Evolutionary conservation across 2,888 invertebrate genomes (phyloP).

Genomic region (Calliphora vomitoria): DNA sequence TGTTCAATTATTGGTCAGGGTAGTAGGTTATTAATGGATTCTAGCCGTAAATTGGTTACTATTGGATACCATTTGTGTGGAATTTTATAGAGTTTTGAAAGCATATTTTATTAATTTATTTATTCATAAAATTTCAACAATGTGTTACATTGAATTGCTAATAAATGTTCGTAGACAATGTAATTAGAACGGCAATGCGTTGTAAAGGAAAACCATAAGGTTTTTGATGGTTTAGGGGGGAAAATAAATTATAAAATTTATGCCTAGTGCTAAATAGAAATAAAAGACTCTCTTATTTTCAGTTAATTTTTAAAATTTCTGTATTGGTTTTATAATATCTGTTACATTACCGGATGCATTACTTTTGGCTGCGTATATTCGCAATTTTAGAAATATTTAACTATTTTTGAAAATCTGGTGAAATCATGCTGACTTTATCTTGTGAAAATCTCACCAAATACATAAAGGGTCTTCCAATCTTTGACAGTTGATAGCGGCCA

Average conservation of each 20-base stretch:
- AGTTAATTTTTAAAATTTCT: too few relatives aligned
- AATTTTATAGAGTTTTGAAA: not conserved
- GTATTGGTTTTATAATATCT: too few relatives aligned
- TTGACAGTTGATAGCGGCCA: too few relatives aligned
- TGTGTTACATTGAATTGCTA: not conserved
- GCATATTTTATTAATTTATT: conserved; percentile 10
- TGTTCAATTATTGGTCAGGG: conserved; percentile 33
- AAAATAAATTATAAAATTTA: not conserved
- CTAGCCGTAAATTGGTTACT: conserved; percentile 5
- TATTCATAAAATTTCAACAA: conserved; percentile 21
- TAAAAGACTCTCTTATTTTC: too few relatives aligned
- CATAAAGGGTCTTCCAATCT: too few relatives aligned
- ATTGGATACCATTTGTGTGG: not conserved
- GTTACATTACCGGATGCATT: too few relatives aligned
- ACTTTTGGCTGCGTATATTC: too few relatives aligned
- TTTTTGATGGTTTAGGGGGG: not conserved
- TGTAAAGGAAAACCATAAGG: not conserved
- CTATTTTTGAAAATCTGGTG: too few relatives aligned
- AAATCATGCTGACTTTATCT: too few relatives aligned
- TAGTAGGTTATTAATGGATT: conserved; percentile 34
- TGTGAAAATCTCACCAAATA: too few relatives aligned
- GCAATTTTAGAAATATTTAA: too few relatives aligned
- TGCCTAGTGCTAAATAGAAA: too few relatives aligned
- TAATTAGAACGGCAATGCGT: conserved; percentile 21
- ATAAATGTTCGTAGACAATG: conserved; percentile 24